phyloP scores from a whole-genome alignment of 2,888 invertebrate genomes.

The Zygogramma bicolorata region DNA sequence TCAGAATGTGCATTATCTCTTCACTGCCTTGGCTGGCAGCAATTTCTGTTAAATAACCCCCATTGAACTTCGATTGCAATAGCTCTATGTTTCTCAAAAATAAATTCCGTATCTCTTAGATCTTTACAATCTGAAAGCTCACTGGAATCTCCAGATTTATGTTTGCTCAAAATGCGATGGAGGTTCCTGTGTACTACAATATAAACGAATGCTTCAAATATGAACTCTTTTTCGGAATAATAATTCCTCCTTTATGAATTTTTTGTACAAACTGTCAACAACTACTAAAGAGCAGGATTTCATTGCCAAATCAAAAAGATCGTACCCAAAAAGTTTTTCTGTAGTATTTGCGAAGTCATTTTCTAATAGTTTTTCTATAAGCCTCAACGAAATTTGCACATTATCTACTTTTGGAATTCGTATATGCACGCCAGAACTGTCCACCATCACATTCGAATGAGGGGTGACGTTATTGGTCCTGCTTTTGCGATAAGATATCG shows the following conservation, averaged over 20 bases:
- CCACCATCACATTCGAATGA: slow-evolving; percentile 1
- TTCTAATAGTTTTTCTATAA: slow-evolving; percentile 15
- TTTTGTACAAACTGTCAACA: slow-evolving; percentile 10
- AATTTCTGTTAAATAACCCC: slow-evolving; percentile 20
- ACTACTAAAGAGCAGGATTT: slow-evolving; percentile 23
- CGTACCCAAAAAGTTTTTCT: slow-evolving; percentile 18
- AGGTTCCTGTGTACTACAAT: slow-evolving; percentile 17
- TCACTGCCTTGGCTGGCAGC: slow-evolving; percentile 10
- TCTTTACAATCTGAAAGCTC: background rate
- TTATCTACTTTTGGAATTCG: background rate
- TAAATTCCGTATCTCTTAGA: slow-evolving; percentile 9
- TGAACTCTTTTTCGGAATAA: slow-evolving; percentile 13
- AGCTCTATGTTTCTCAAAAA: slow-evolving; percentile 12
- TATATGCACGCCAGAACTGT: background rate
- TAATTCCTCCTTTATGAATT: slow-evolving; percentile 6
- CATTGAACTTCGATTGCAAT: slow-evolving; percentile 20
- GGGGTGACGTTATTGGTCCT: slow-evolving; percentile 8
- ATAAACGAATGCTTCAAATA: slow-evolving; percentile 16
- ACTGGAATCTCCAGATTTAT: slow-evolving; percentile 11
- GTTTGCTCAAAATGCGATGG: slow-evolving; percentile 7
- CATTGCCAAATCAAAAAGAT: slow-evolving; percentile 24
- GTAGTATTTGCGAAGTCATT: background rate
- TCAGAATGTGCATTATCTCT: slow-evolving; percentile 3
- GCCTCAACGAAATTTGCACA: slow-evolving; percentile 1
- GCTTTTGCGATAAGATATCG: too few species aligned